Base-by-base conservation (phyloP, 2,888 invertebrate genomes). In the Seladonia tumulorum region DNA sequence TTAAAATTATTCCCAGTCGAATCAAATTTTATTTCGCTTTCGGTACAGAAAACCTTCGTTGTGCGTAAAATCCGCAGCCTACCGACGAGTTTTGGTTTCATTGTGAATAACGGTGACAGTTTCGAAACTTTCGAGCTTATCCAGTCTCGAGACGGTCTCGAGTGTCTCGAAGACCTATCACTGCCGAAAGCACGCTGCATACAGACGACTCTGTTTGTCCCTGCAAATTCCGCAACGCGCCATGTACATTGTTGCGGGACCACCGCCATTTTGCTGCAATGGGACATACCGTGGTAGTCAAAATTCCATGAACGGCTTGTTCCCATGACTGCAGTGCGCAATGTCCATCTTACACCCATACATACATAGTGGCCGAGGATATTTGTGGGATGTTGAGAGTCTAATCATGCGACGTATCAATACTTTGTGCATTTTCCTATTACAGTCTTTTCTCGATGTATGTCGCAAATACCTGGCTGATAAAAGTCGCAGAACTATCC, bases 191-290 rank as follows among this genome's bases (percentile, higher is more conserved):
- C 57, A 57, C 57, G 57, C 57, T 4, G n/a, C 57, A n/a, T 12
- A 12, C 57, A 57, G n/a, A 57, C 57, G 57, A 57, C 57, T 53
- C 53, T n/a, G 57, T 57, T 57, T 57, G 57, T n/a, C 57, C n/a
- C 57, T 12, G 57, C n/a, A 12, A 57, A 57, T 57, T 57, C n/a
- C 57, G 57, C 57, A 12, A 57, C 57, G 57, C 57, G n/a, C n/a
- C 57, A 57, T n/a, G n/a, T n/a, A n/a, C 57, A 57, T 57, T 57
- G n/a, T 57, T 57, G 57, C 57, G 57, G n/a, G 57, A 57, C 57
- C 57, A 12, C 57, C n/a, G 57, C n/a, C n/a, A 57, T 57, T 57
- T 57, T 57, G n/a, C 57, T 57, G 57, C 57, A 57, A 57, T 57
- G 57, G 57, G 12, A 57, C 57, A 57, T 57, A 57, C n/a, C 57